These are phyloP conservation scores for Natator depressus DNA, from an alignment of 2,113 vertebrate genomes.

Conservation along the genomic window DNA sequence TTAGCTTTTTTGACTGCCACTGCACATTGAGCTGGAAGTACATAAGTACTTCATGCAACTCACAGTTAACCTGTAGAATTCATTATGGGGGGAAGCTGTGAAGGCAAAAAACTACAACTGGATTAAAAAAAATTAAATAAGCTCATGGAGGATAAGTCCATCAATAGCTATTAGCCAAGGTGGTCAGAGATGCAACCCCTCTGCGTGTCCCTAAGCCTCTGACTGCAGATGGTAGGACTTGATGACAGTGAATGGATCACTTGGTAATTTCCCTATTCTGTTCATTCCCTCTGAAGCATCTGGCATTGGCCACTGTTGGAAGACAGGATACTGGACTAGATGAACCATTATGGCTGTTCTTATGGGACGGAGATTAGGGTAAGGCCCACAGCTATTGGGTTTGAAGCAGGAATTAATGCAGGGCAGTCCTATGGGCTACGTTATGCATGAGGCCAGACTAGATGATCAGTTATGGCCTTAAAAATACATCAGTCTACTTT, in stretches of 20 bases:
- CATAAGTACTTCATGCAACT: not conserved
- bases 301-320: too few species aligned
- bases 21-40: too few species aligned
- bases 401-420: too few species aligned
- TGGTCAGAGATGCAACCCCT: not conserved
- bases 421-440: too few species aligned
- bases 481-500: not conserved
- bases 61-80: not conserved
- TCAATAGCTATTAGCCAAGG: not conserved
- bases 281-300: too few species aligned
- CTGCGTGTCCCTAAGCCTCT: not conserved
- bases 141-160: not conserved
- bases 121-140: not conserved
- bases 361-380: too few species aligned
- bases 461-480: too few species aligned
- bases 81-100: not conserved
- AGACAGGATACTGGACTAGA: too few species aligned
- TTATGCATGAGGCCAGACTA: too few species aligned
- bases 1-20: too few species aligned
- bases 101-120: not conserved
- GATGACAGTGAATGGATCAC: not conserved
- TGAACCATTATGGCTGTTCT: too few species aligned
- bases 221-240: not conserved
- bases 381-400: too few species aligned
- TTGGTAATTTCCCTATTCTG: not conserved